Evolutionary conservation across 2,797 vertebrate genomes (phyloP), one percentile per base, ranked within the genome.

Genomic region (Sparidentex hasta): DNA sequence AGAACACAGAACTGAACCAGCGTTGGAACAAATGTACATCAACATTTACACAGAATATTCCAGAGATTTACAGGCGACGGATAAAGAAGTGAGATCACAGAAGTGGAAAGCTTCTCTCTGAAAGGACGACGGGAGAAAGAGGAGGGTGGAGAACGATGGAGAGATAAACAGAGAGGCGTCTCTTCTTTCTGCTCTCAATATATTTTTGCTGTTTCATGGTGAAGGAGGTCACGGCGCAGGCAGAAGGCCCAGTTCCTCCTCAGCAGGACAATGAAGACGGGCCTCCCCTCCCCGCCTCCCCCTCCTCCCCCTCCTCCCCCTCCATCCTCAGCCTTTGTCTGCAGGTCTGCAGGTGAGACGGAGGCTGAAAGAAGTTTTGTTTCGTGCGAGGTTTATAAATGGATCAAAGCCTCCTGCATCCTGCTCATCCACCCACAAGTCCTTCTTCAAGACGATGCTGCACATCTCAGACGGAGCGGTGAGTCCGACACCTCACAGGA

Each of bases 361-460:
- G 18, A 78, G 27, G 54, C 73, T 86, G 75, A 85, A 87, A 85
- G 79, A 61, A 7, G 74, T 63, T 76, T 89, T 88, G 82, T 87
- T 86, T 72, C 61, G 74, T 73, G 59, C 48, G 55, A 90, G 85
- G 86, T 80, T 66, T 94, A 94, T 94, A 94, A 94, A 94, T 85
- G 78, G 64, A 86, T 91, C 82, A 75, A 66, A 79, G 81, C 80
- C 38, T 71, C 76, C 14, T 85, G 55, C 9, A 7, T 55, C 14
- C 52, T 47, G 74, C 62, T 81, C 80, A 78, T 87, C 84, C 80
- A 67, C 84, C 21, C 33, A 61, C 54, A 63, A 55, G 23, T 29
- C n/a, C 56, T 54, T 43, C 63, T 82, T 12, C 56, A 27, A 38
- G 81, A 85, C 3, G 73, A 90, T 75, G 89, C 68, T 56, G 70